Evolutionary conservation across 2,888 invertebrate genomes (phyloP).

Genomic region (Rhabditoides inermis): DNA sequence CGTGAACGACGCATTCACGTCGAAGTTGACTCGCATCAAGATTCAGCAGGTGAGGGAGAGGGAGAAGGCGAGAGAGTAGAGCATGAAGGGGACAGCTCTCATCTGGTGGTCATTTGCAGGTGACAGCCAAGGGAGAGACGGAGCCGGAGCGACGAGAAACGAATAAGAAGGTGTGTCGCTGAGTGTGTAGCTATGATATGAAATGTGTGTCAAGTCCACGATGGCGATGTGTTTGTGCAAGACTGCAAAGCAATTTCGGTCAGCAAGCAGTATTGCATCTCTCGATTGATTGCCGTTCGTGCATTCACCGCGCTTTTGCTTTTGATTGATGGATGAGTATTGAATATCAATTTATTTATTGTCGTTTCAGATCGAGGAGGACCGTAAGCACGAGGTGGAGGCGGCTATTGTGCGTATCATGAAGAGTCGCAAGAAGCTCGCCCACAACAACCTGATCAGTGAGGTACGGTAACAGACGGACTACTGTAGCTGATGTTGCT

Average conservation of each 20-base stretch:
- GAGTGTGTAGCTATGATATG: too few species aligned
- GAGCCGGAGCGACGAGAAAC: slow-evolving; percentile 99
- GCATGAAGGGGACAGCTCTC: too few species aligned
- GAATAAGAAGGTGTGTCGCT: slow-evolving; percentile 62
- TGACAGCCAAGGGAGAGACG: slow-evolving; percentile 67
- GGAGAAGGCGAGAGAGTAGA: too few species aligned
- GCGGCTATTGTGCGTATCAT: slow-evolving; percentile 97
- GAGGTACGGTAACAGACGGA: slow-evolving; percentile 62
- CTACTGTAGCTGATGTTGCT: neutral
- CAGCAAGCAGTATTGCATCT: too few species aligned
- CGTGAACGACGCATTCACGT: slow-evolving; percentile 94
- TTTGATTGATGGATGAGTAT: too few species aligned
- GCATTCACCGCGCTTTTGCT: too few species aligned
- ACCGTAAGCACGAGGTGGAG: slow-evolving; percentile 97
- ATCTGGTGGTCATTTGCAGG: too few species aligned
- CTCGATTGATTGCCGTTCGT: too few species aligned
- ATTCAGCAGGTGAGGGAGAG: too few species aligned
- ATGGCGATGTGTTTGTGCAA: too few species aligned
- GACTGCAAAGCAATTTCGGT: too few species aligned
- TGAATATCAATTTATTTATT: slow-evolving; percentile 55
- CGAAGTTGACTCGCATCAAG: slow-evolving; percentile 79
- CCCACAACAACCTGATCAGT: slow-evolving; percentile 76
- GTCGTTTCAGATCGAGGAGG: slow-evolving; percentile 71
- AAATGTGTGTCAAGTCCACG: too few species aligned
- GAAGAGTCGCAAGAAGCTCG: slow-evolving; percentile 92